Percentiles rank a stretch among this genome's conserved stretches.
phyloP scores from a whole-genome alignment of 2,888 invertebrate species.

The Drosophila sordidapex region DNA sequence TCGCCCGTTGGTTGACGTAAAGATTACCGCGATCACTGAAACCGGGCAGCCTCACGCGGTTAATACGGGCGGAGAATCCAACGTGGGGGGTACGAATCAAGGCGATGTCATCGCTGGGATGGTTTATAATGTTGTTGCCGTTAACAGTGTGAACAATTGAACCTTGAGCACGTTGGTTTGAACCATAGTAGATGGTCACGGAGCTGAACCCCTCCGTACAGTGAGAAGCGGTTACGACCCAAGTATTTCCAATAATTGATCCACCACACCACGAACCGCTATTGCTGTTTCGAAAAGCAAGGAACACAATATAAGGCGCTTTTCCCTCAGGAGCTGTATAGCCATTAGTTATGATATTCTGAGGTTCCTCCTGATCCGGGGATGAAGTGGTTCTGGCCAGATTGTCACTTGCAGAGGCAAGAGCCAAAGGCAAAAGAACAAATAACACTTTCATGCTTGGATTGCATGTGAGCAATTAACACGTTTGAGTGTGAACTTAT shows the following conservation, averaged over 20 bases:
- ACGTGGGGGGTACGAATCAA: conserved; percentile 54
- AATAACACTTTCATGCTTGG: conserved; percentile 6
- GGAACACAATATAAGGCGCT: conserved; percentile 64
- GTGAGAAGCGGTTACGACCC: conserved; percentile 44
- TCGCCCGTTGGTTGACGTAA: conserved; percentile 25
- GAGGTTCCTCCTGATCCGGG: background rate
- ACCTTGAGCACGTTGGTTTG: conserved; percentile 54
- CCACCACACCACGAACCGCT: conserved; percentile 38
- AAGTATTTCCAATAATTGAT: conserved; percentile 41
- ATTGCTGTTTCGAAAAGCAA: conserved; percentile 17
- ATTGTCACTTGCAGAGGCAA: conserved; percentile 3
- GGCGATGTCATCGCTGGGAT: conserved; percentile 56
- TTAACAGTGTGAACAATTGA: conserved; percentile 45
- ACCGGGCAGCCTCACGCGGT: conserved; percentile 21
- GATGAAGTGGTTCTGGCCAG: background rate
- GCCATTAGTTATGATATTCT: conserved; percentile 62
- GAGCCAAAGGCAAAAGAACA: conserved; percentile 2
- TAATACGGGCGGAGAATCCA: conserved; percentile 7
- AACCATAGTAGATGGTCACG: conserved; percentile 69
- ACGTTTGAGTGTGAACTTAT: background rate
- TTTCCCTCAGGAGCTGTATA: conserved; percentile 44
- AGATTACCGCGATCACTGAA: background rate
- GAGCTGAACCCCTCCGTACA: conserved; percentile 27
- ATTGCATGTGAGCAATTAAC: background rate
- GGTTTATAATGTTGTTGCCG: conserved; percentile 38